Evolutionary conservation across 2,888 invertebrate genomes (phyloP), one percentile per base, ranked within the genome.

Genomic region (Beris morrisii): DNA sequence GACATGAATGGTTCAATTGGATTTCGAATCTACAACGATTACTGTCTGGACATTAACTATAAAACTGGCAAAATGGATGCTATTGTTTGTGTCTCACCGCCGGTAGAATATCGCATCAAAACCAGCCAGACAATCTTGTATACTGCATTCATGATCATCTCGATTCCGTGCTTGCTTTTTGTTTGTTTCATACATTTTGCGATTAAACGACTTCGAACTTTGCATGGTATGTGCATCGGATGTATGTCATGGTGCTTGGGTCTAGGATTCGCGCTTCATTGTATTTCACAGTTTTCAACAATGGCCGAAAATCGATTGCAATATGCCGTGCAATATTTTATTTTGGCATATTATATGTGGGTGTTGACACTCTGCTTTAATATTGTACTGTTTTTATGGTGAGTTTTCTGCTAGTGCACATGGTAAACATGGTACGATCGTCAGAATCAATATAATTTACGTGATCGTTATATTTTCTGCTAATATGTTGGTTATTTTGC

Each of bases 261-360:
- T 4, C 71, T 75, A 3, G 80, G 79, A 7, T 79, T 79, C 61
- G 74, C 75, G 64, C 72, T 80, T 4, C 76, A 78, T 61, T 75
- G 77, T 0, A 71, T 78, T 38, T 77, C 76, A n/a, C 76, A 79
- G 48, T 73, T 79, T 28, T 74, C 75, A 31, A 31, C 43, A 4
- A 56, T 73, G 73, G n/a, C 71, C 74, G n/a, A 75, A 43, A 70
- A 68, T 4, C 74, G 73, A 38, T 71, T 77, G 32, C 80, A 79
- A 9, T 79, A 80, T 50, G 73, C 75, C 13, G 76, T 80, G 11
- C 80, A 80, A 69, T 81, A 77, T 71, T 79, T 75, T 50, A 75
- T 80, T 68, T 64, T 81, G 22, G 74, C 79, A 9, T 80, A 79
- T 54, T 79, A 76, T 68, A 77, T 77, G 61, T 81, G 80, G 80